Conservation (phyloP, 2,113 vertebrate genomes). For the Etheostoma spectabile region DNA sequence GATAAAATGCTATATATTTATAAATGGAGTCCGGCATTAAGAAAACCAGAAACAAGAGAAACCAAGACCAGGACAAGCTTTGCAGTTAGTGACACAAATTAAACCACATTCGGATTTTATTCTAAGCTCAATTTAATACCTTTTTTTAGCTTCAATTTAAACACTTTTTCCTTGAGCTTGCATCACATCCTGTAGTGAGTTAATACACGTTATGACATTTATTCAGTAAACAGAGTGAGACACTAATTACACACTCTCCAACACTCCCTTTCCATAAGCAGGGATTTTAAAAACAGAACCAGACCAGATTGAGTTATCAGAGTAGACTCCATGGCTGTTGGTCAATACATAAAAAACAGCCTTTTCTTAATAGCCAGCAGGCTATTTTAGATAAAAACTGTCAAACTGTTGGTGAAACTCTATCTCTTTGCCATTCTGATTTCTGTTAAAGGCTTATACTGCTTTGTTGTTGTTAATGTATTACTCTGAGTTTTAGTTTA, state of each 20-base stretch:
- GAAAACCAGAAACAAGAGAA: neutral
- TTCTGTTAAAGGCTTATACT: neutral
- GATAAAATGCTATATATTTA: neutral
- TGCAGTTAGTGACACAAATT: conserved; percentile 20
- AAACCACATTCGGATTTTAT: conserved; percentile 21
- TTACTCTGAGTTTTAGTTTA: conserved; percentile 6
- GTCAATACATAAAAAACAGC: conserved; percentile 6
- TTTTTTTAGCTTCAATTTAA: neutral
- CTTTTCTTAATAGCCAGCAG: neutral
- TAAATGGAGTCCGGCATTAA: conserved; percentile 10
- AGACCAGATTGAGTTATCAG: conserved; percentile 11
- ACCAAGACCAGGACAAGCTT: conserved; percentile 22
- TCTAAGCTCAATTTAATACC: conserved; percentile 25
- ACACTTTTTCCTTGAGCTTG: neutral
- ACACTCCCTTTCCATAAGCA: conserved; percentile 33
- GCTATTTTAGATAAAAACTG: neutral
- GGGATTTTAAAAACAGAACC: conserved; percentile 21
- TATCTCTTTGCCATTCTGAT: neutral
- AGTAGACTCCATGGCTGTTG: conserved; percentile 2
- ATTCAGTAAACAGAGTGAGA: conserved; percentile 6
- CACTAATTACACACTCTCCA: neutral
- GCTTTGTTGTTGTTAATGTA: conserved; percentile 25
- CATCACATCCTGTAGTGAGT: neutral
- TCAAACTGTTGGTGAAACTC: conserved; percentile 22
- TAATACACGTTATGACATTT: conserved; percentile 13